A percentile compares a stretch with the other conserved stretches of the same genome.
Evolutionary conservation across 2,113 vertebrate genomes (phyloP).

Genomic region (Petaurus breviceps): DNA sequence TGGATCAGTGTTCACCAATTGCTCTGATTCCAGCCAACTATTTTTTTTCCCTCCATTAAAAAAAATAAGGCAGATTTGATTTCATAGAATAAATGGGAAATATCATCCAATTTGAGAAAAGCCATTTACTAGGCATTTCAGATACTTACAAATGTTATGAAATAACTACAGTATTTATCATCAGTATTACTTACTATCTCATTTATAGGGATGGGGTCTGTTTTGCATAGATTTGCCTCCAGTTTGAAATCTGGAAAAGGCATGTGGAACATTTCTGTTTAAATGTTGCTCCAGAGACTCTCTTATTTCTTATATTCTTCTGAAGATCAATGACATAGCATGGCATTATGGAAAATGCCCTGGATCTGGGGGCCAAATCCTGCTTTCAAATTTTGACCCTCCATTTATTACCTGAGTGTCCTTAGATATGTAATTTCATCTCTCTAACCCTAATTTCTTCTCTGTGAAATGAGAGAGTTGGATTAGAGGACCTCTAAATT

Average conservation of each 20-base stretch:
- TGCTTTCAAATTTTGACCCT: background rate
- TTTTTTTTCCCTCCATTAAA: background rate
- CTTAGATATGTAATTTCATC: background rate
- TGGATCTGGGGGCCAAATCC: background rate
- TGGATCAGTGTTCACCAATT: background rate
- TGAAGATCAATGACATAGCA: background rate
- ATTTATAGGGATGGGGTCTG: background rate
- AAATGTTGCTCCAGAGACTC: background rate
- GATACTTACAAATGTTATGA: constrained; percentile 50
- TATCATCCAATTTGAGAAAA: constrained; percentile 33
- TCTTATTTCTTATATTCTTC: background rate
- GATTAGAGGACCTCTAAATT: background rate
- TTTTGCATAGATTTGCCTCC: background rate
- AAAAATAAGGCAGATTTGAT: constrained; percentile 6
- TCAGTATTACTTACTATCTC: constrained; percentile 39
- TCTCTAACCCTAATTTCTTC: background rate
- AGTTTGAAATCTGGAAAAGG: background rate
- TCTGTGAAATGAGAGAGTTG: background rate
- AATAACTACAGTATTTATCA: constrained; percentile 52
- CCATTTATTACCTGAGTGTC: background rate
- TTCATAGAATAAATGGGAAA: constrained; percentile 50
- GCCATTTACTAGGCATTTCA: constrained; percentile 32
- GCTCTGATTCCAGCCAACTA: background rate
- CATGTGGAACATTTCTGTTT: background rate
- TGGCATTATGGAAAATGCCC: background rate